Base-by-base conservation (phyloP, 2,888 invertebrate species). In the Chrysolina haemoptera region DNA sequence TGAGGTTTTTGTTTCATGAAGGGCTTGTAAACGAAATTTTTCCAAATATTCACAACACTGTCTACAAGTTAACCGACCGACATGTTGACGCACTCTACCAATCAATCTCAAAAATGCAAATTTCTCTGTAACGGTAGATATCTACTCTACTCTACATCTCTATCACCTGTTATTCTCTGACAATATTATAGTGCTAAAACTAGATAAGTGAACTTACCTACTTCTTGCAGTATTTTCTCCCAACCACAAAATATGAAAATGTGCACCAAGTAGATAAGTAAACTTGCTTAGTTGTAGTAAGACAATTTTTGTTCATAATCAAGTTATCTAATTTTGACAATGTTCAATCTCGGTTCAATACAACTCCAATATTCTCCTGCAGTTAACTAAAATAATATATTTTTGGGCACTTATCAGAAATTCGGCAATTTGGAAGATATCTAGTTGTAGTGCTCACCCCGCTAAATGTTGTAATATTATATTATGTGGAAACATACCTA, bases 221-320 rank as follows among this genome's bases (percentile, higher is more conserved):
- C 3, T 59, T 27, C 4, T 59, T 59, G 59, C 22, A 20, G 3
- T 12, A 59, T 18, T 27, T 53, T 12, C 18, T 59, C 6, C 22
- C 20, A 4, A n/a, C 16, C 48, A n/a, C 3, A 14, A n/a, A n/a
- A n/a, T n/a, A n/a, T n/a, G n/a, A n/a, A n/a, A 48, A 48, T 14
- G 9, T 59, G 59, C 55, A 59, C 20, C 59, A 59, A 59, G 11
- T 59, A 59, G 59, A 59, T 35, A 59, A 59, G 27, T 59, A 12
- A 35, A 59, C 27, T 27, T 59, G n/a, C 22, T 6, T 59, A 59
- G 12, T 59, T 59, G 20, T 59, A 27, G 59, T 14, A 4, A 8
- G 11, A 35, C 11, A 12, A n/a, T n/a, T 22, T 27, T 10, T 22
- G 11, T 14, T 59, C 3, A 59, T 59, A 12, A 22, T 59, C 12